Conservation (phyloP, 2,797 vertebrate species). For the Hyperoplus immaculatus region DNA sequence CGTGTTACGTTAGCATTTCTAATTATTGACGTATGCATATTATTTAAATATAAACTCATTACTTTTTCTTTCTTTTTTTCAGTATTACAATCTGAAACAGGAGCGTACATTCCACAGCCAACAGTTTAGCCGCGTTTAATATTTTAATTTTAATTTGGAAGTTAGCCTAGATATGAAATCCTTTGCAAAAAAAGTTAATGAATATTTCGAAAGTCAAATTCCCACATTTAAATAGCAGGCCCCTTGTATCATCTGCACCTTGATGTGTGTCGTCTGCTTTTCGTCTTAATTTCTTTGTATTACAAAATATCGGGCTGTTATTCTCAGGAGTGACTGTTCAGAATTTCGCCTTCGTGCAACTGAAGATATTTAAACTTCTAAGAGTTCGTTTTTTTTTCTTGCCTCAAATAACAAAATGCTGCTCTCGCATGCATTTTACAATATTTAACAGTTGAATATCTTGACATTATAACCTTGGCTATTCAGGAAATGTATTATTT, state of each 20-base stretch:
- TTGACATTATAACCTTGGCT: neutral
- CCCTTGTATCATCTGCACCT: neutral
- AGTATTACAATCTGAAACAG: neutral
- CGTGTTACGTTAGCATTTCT: fast-evolving
- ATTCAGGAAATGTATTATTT: neutral
- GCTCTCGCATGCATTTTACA: too few species aligned
- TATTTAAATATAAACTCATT: constrained; percentile 44
- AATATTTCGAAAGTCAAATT: constrained; percentile 24
- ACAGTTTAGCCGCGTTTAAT: neutral
- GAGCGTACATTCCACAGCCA: neutral
- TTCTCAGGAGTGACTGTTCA: neutral
- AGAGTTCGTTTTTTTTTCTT: too few species aligned
- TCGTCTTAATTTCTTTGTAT: neutral
- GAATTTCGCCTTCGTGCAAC: constrained; percentile 5
- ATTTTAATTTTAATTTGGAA: constrained; percentile 11
- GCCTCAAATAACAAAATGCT: too few species aligned
- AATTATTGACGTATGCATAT: constrained; percentile 37
- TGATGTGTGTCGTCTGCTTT: neutral
- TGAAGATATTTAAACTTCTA: neutral
- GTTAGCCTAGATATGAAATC: constrained; percentile 3
- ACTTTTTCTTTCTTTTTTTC: neutral
- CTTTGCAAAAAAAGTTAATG: constrained; percentile 22
- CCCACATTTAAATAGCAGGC: constrained; percentile 2
- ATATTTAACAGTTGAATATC: neutral
- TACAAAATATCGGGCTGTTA: neutral